Evolutionary conservation across 2,113 vertebrate species (phyloP).

Genomic region (Channa argus): DNA sequence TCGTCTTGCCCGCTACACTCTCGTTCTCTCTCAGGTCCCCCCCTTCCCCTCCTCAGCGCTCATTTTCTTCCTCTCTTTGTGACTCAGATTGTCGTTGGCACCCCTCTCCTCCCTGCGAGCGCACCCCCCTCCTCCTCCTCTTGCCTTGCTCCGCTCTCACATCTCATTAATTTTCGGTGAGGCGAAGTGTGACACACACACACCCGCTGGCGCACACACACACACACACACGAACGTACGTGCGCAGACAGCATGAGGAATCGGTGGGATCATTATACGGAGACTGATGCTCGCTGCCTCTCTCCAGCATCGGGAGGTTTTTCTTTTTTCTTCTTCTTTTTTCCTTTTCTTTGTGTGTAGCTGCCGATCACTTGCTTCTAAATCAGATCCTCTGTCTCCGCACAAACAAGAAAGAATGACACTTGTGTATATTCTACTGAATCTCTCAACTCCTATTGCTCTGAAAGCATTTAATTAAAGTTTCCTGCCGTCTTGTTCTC

Average conservation of each 20-base stretch:
- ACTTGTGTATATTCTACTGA: constrained; percentile 38
- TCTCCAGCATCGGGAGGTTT: constrained; percentile 62
- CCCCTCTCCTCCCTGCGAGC: constrained; percentile 48
- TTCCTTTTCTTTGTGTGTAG: constrained; percentile 48
- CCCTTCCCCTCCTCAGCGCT: constrained; percentile 69
- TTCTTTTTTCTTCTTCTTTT: constrained; percentile 13
- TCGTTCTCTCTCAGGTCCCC: constrained; percentile 64
- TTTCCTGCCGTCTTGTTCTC: constrained; percentile 50
- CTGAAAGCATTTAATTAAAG: constrained; percentile 72
- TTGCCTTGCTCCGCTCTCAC: constrained; percentile 75
- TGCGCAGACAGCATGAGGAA: constrained; percentile 68
- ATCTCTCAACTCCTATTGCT: constrained; percentile 50
- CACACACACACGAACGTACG: constrained; percentile 15
- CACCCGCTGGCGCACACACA: neutral
- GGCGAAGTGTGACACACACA: constrained; percentile 77
- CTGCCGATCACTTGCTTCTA: constrained; percentile 57
- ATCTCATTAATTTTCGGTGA: constrained; percentile 83
- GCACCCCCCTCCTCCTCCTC: constrained; percentile 39
- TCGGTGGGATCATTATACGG: constrained; percentile 76
- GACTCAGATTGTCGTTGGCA: constrained; percentile 82
- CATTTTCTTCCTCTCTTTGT: constrained; percentile 81
- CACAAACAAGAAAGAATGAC: constrained; percentile 23
- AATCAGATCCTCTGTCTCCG: constrained; percentile 51
- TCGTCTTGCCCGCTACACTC: constrained; percentile 43
- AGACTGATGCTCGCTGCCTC: constrained; percentile 76